Evolutionary conservation across 2,113 vertebrate species (phyloP).

Genomic region (Hyperopisus bebe): DNA sequence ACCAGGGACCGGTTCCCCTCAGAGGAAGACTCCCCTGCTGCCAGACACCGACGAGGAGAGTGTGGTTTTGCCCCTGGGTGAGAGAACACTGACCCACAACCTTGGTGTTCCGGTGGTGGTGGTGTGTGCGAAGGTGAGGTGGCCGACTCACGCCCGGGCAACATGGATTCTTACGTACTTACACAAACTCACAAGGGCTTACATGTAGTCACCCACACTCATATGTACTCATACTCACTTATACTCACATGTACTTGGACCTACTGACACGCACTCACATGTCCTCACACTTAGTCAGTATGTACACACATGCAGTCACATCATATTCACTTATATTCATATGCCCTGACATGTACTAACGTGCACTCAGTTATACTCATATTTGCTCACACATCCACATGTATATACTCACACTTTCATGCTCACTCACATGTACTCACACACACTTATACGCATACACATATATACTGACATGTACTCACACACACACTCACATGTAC

Average conservation of each 20-base stretch:
- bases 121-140: constrained; percentile 92
- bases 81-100: constrained; percentile 91
- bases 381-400: background rate
- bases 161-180: background rate
- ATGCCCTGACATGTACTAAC: background rate
- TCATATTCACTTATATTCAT: background rate
- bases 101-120: constrained; percentile 90
- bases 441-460: too few species aligned
- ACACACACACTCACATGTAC: background rate
- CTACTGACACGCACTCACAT: background rate
- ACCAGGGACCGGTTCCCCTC: constrained; percentile 84
- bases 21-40: constrained; percentile 72
- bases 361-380: background rate
- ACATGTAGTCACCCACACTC: background rate
- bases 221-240: background rate
- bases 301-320: background rate
- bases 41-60: constrained; percentile 83
- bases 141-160: background rate
- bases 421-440: background rate
- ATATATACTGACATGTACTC: background rate
- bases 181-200: background rate
- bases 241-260: background rate
- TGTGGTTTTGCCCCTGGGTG: constrained; percentile 85
- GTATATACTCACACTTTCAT: background rate
- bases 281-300: background rate